Conservation (phyloP, 2,797 vertebrate genomes). For the Enteromius afrohamiltoni region DNA sequence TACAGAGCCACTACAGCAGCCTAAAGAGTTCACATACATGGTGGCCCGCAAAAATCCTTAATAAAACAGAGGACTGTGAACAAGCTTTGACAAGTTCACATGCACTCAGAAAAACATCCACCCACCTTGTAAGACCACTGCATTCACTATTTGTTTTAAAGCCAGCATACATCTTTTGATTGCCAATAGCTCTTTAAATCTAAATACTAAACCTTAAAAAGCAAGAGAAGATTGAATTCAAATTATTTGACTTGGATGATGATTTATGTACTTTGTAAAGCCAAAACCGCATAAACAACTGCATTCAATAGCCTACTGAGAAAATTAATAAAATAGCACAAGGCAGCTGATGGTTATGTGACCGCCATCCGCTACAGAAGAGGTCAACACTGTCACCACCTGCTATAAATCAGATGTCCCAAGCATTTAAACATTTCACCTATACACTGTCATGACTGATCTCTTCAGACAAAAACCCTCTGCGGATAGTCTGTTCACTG, state of each 20-base stretch:
- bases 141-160: constrained; percentile 2
- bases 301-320: neutral
- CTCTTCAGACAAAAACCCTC: neutral
- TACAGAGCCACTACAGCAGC: constrained; percentile 18
- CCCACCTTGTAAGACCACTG: neutral
- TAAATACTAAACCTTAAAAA: constrained; percentile 2
- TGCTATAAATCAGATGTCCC: constrained; percentile 27
- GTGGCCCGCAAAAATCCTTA: constrained; percentile 8
- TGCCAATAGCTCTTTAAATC: constrained; percentile 1
- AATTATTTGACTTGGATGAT: neutral
- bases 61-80: constrained; percentile 7
- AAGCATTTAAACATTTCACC: constrained; percentile 14
- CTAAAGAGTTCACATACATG: constrained; percentile 25
- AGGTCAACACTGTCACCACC: neutral
- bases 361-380: constrained; percentile 1
- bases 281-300: neutral
- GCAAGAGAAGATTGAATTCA: constrained; percentile 8
- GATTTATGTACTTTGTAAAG: neutral
- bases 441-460: constrained; percentile 13
- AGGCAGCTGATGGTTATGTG: neutral
- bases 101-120: constrained; percentile 16
- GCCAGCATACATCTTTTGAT: neutral
- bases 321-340: neutral
- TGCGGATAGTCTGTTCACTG: neutral
- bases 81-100: constrained; percentile 2